A percentile compares a stretch with the other conserved stretches of the same genome.
These are phyloP conservation scores for Oikopleura dioica DNA, from an alignment of 23 tunicate species.

Conservation along the genomic window DNA sequence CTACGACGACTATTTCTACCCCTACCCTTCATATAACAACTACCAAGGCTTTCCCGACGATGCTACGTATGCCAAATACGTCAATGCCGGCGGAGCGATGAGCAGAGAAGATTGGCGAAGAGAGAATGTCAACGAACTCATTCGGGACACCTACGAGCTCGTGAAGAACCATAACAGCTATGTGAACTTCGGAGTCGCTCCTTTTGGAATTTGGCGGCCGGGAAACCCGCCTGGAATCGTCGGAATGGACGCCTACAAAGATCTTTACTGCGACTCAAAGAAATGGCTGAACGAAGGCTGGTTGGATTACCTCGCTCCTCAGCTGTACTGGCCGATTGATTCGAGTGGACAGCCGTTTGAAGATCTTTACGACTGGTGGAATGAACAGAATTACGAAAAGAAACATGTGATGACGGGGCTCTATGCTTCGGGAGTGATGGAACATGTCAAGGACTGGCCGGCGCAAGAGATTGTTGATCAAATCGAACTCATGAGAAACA, in stretches of 20 bases:
- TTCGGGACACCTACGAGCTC: constrained; percentile 4
- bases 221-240: constrained; percentile 3
- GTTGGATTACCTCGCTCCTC: constrained; percentile 5
- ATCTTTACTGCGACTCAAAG: not conserved
- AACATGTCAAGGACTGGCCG: not conserved
- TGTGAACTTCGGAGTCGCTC: constrained; percentile 9
- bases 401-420: not conserved
- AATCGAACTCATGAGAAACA: not conserved
- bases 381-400: not conserved
- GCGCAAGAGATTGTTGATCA: constrained; percentile 5
- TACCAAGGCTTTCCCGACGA: constrained; percentile 10
- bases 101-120: not conserved
- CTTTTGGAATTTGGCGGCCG: constrained; percentile 10
- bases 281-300: constrained; percentile 12
- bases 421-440: not conserved
- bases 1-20: constrained; percentile 13
- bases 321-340: constrained; percentile 11
- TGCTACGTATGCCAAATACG: not conserved
- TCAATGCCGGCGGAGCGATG: not conserved
- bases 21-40: constrained; percentile 5
- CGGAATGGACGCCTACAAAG: constrained; percentile 3
- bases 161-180: not conserved
- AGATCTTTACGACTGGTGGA: constrained; percentile 10
- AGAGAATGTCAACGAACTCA: constrained; percentile 1
- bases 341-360: constrained; percentile 4